These are phyloP conservation scores for Tragelaphus strepsiceros DNA, from an alignment of 2,113 vertebrate genomes.

Conservation along the genomic window DNA sequence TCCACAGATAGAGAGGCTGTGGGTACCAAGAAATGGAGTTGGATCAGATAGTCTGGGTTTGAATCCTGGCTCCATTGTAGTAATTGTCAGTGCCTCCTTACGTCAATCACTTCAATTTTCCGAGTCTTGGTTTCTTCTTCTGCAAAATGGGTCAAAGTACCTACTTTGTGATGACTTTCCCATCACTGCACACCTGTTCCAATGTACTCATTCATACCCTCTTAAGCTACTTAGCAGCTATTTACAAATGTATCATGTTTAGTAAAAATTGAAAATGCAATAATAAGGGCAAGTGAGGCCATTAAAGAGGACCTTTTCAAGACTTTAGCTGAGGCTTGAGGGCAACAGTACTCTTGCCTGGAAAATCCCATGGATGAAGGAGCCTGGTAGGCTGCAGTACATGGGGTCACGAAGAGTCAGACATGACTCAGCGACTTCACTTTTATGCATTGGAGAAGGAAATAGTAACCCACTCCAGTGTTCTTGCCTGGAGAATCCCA, in stretches of 20 bases:
- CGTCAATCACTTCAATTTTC: not conserved
- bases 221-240: not conserved
- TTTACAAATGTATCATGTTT: not conserved
- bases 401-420: too few relatives aligned
- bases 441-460: too few relatives aligned
- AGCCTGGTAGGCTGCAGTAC: too few relatives aligned
- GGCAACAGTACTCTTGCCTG: too few relatives aligned
- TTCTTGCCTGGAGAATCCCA: too few relatives aligned
- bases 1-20: not conserved
- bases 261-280: not conserved
- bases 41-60: not conserved
- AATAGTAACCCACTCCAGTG: too few relatives aligned
- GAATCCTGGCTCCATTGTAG: not conserved
- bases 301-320: not conserved
- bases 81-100: not conserved
- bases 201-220: not conserved
- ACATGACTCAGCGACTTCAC: too few relatives aligned
- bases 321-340: not conserved
- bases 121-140: not conserved
- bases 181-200: not conserved
- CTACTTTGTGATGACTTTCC: not conserved
- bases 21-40: not conserved
- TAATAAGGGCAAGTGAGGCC: not conserved
- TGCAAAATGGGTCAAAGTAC: not conserved
- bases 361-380: too few relatives aligned